Evolutionary conservation across 2,113 vertebrate genomes (phyloP), one percentile per base, ranked within the genome.

Genomic region (Siphamia tubifer): DNA sequence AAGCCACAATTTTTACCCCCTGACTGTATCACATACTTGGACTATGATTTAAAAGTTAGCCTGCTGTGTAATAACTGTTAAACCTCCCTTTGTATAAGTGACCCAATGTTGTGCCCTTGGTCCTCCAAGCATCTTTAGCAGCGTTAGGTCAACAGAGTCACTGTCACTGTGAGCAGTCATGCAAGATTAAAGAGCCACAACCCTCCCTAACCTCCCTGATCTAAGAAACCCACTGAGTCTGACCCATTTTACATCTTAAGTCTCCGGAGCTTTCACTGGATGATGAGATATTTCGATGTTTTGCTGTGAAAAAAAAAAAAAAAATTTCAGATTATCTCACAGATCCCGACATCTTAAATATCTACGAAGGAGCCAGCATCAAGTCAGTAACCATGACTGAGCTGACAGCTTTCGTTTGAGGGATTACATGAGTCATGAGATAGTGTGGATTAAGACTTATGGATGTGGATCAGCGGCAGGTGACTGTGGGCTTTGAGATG

Each of bases 391-490:
- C 53, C 62, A 64, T 54, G 80, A 68, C 32, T 40, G 64, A 86
- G 15, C 47, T 75, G 72, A 74, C 63, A 71, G 48, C 36, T 49
- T 43, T 52, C 23, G 73, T 63, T 72, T 67, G 58, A 68, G 47
- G 86, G 86, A 90, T 88, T 88, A 90, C 67, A 43, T 35, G 53
- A 87, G 82, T 90, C 90, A 87, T 81, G 81, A 77, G 85, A 89
- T 74, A 57, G 71, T 60, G 53, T 45, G 70, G 83, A 78, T 86
- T 86, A 85, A 78, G 61, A 7, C 24, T 24, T 51, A 36, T 70
- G 47, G 45, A 49, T 64, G 53, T 35, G 43, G 66, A 45, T 75
- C 51, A 77, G 74, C 20, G 63, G 32, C 32, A 25, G 68, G 54
- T 76, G 53, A 69, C 54, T 66, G 11, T 15, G 35, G 57, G 30